phyloP scores from a whole-genome alignment of 1,140 invertebrate species.

The Drosophila saltans region DNA sequence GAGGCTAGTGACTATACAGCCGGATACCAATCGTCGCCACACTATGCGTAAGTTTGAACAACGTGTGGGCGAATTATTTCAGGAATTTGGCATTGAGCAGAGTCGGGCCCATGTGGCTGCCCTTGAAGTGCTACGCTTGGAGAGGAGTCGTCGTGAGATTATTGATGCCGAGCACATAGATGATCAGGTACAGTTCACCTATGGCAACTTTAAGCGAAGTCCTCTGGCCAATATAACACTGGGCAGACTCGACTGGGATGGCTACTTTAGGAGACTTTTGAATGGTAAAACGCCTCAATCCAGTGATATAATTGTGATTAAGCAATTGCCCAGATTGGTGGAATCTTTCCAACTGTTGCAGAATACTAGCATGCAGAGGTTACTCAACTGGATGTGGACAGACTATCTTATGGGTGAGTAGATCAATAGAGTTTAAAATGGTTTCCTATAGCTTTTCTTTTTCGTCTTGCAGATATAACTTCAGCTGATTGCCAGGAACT shows the following conservation, averaged over 20 bases:
- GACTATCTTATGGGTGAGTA: slow-evolving; percentile 77
- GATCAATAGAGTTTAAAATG: background rate
- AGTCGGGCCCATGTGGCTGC: slow-evolving; percentile 66
- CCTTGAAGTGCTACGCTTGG: slow-evolving; percentile 72
- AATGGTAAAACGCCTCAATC: slow-evolving; percentile 63
- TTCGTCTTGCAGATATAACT: slow-evolving; percentile 41
- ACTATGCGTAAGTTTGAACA: slow-evolving; percentile 74
- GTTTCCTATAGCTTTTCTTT: background rate
- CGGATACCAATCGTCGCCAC: slow-evolving; percentile 55
- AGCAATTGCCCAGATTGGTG: slow-evolving; percentile 60
- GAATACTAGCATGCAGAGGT: slow-evolving; percentile 62
- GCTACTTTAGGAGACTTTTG: slow-evolving; percentile 62
- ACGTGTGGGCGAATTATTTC: slow-evolving; percentile 62
- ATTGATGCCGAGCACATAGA: slow-evolving; percentile 58
- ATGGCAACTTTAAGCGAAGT: slow-evolving; percentile 65
- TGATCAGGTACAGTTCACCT: slow-evolving; percentile 67
- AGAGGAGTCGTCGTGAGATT: slow-evolving; percentile 70
- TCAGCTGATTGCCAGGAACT: slow-evolving; percentile 63
- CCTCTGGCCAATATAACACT: slow-evolving; percentile 52
- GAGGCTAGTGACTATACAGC: slow-evolving; percentile 57
- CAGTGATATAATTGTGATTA: slow-evolving; percentile 62
- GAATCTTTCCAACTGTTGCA: slow-evolving; percentile 63
- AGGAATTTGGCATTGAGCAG: slow-evolving; percentile 61
- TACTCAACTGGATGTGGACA: slow-evolving; percentile 79
- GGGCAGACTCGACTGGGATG: slow-evolving; percentile 64